Conservation (phyloP, 1,140 invertebrate genomes). For the Neotoxoptera formosana region DNA sequence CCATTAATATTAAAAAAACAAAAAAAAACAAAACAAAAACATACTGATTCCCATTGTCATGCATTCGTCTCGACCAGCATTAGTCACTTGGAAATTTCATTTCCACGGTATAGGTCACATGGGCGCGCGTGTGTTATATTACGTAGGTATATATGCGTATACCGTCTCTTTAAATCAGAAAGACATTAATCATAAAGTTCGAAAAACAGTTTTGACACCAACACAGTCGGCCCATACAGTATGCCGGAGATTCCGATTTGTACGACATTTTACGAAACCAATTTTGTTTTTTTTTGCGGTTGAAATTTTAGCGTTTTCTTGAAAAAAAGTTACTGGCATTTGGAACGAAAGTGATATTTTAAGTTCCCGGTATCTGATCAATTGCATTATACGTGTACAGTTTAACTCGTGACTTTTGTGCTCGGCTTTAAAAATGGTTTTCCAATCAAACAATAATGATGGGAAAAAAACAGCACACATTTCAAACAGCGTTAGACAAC, state of each 20-base stretch:
- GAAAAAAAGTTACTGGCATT: background rate
- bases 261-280: background rate
- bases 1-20: slow-evolving; percentile 4
- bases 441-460: background rate
- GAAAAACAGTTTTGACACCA: background rate
- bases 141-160: background rate
- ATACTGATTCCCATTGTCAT: slow-evolving; percentile 1
- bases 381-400: background rate
- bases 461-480: background rate
- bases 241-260: background rate
- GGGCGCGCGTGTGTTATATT: background rate
- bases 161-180: slow-evolving; percentile 5
- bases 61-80: background rate
- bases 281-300: background rate
- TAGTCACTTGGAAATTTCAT: slow-evolving; percentile 2
- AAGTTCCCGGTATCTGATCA: background rate
- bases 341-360: background rate
- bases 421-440: background rate
- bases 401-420: background rate
- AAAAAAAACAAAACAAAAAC: background rate
- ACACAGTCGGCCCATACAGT: background rate
- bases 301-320: background rate
- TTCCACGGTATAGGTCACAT: slow-evolving; percentile 4
- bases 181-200: background rate
- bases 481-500: background rate